Percentiles rank a stretch among this genome's conserved stretches.
These are phyloP conservation scores for Syrista parreyssii DNA, from an alignment of 2,888 invertebrate genomes.

Conservation along the genomic window DNA sequence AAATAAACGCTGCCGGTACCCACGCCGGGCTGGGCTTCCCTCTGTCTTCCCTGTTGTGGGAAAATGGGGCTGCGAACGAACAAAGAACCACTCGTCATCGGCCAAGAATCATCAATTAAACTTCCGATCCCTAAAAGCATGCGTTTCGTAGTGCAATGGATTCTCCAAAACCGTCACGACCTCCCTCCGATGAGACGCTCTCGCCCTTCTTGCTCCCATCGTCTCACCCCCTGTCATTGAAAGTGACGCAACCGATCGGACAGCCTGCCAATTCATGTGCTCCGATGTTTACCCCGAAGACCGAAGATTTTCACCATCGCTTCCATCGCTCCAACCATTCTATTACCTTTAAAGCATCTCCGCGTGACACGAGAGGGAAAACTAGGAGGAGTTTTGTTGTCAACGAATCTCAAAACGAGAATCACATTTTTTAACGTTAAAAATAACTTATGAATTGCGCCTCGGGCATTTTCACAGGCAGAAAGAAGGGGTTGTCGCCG, in stretches of 20 bases:
- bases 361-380: neutral
- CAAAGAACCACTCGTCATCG: constrained; percentile 18
- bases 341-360: neutral
- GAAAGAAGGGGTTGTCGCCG: no score
- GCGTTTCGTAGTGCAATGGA: neutral
- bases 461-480: no score
- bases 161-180: neutral
- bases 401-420: neutral
- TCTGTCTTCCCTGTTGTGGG: constrained; percentile 7
- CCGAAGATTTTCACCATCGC: neutral
- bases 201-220: neutral
- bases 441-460: neutral
- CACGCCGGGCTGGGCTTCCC: neutral
- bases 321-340: neutral
- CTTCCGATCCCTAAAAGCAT: constrained; percentile 29
- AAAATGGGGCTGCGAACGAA: constrained; percentile 18
- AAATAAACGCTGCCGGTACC: neutral
- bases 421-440: neutral
- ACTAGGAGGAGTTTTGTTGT: neutral
- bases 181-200: constrained; percentile 15
- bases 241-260: constrained; percentile 2
- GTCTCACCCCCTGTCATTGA: neutral
- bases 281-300: neutral
- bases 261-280: neutral
- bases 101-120: constrained; percentile 41